A percentile compares a stretch with the other conserved stretches of the same genome.
phyloP scores from a whole-genome alignment of 2,113 vertebrate species.

The Ascaphus truei region DNA sequence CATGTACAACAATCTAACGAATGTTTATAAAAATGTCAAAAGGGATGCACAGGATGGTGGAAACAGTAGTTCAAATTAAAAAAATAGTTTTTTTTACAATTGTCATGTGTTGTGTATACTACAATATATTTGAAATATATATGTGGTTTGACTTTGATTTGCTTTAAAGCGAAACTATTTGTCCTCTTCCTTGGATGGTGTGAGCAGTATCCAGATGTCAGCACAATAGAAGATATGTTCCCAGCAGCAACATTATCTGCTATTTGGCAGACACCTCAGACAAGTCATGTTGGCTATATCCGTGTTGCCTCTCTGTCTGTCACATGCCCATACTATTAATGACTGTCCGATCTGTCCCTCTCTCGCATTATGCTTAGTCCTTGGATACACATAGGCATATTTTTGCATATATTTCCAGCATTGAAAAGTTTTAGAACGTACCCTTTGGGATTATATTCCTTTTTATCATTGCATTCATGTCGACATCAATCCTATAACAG shows the following conservation, averaged over 20 bases:
- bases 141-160: not conserved
- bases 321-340: slow-evolving; percentile 35
- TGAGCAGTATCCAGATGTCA: slow-evolving; percentile 6
- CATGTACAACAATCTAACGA: too few relatives aligned
- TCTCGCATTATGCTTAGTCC: not conserved
- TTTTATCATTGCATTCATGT: too few relatives aligned
- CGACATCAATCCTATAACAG: too few relatives aligned
- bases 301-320: slow-evolving; percentile 24
- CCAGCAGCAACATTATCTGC: slow-evolving; percentile 22
- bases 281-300: slow-evolving; percentile 25
- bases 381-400: slow-evolving; percentile 4
- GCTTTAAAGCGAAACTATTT: not conserved
- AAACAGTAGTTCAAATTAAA: too few relatives aligned
- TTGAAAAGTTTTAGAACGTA: too few relatives aligned
- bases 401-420: slow-evolving; percentile 3
- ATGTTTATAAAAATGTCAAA: too few relatives aligned
- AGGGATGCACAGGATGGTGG: too few relatives aligned
- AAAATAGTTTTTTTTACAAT: too few relatives aligned
- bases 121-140: slow-evolving; percentile 17
- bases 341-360: not conserved
- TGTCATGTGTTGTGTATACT: too few relatives aligned
- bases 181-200: not conserved
- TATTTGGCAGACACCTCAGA: slow-evolving; percentile 28
- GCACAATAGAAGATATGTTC: slow-evolving; percentile 12
- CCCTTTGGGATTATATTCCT: slow-evolving; percentile 5